Base-by-base conservation (phyloP, 2,888 invertebrate genomes). In the Macrophya annulata region DNA sequence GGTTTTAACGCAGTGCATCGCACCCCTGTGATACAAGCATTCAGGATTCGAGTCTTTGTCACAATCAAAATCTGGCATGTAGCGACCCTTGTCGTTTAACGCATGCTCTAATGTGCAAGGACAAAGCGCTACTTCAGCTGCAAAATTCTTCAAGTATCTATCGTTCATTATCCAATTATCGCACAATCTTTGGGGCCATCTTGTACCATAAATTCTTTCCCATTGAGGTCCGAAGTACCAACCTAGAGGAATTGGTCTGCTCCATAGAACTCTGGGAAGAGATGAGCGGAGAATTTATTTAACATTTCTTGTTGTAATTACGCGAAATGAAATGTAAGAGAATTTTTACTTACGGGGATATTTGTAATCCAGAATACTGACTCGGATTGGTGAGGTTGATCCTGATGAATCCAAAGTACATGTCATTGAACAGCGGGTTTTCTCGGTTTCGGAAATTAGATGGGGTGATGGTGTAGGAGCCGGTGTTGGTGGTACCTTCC, bases 171-270 rank as follows among this genome's bases (percentile, higher is more conserved):
- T 96, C 99, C 99, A 99, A 89, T 96, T 96, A 93, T 98, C 97
- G 93, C 99, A 99, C 91, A 98, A 95, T 5, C 95, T 94, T 86
- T 96, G 95, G 0, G 98, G 95, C 99, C 99, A 99, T 85, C 96
- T 95, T 6, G 93, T 92, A 0, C 99, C 99, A 89, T 97, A 96
- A 77, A 95, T 93, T 25, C 96, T 94, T 91, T 97, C 96, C 99
- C 99, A 99, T 93, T 98, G 98, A 0, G 97, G 96, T 0, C 95
- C 96, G 92, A 98, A 98, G 93, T 99, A 99, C 99, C 99, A 99
- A 0, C 95, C 98, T 15, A 99, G 94, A 1, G 99, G 99, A 87
- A 99, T 97, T 0, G 99, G 98, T 85, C 96, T 96, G 91, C 98
- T 98, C 99, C 99, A 99, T 15, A 99, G 94, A 0, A 97, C 95